Percentiles rank a stretch among this genome's conserved stretches.
These are phyloP conservation scores for Neodontobutis hainanensis DNA, from an alignment of 2,113 vertebrate species.

Conservation along the genomic window DNA sequence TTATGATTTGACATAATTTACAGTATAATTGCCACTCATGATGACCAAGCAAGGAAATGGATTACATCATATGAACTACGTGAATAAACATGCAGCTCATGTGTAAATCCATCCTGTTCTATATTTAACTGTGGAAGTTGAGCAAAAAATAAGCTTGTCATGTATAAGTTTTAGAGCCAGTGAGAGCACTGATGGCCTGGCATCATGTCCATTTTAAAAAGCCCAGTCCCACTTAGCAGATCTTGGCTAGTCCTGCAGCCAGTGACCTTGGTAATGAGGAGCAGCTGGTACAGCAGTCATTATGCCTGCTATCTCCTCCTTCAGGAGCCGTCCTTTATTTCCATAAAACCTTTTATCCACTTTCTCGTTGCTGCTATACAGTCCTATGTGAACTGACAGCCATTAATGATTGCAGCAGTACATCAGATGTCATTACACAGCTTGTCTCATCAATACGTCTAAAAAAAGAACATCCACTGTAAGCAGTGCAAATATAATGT, in stretches of 20 bases:
- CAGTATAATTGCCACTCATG: conserved; percentile 41
- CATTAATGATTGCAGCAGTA: conserved; percentile 60
- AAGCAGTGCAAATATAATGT: conserved; percentile 58
- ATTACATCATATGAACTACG: conserved; percentile 11
- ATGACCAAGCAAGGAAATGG: conserved; percentile 33
- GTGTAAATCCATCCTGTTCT: conserved; percentile 36
- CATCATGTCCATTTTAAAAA: conserved; percentile 53
- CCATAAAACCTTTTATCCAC: conserved; percentile 61
- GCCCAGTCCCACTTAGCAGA: conserved; percentile 57
- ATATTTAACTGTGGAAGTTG: conserved; percentile 11
- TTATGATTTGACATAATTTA: conserved; percentile 37
- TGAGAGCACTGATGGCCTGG: conserved; percentile 47
- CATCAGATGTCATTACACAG: conserved; percentile 64
- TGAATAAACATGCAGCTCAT: conserved; percentile 31
- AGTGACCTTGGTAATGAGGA: conserved; percentile 69
- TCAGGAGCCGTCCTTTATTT: conserved; percentile 63
- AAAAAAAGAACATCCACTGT: conserved; percentile 70
- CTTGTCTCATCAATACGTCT: conserved; percentile 72
- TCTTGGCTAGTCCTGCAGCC: conserved; percentile 58
- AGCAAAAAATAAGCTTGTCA: conserved; percentile 28
- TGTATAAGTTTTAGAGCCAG: conserved; percentile 44
- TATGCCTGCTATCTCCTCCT: conserved; percentile 60
- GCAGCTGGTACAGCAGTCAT: conserved; percentile 61
- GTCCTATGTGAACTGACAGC: conserved; percentile 33
- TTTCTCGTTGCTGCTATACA: conserved; percentile 42